Base-by-base conservation (phyloP, 2,888 invertebrate genomes). In the Clistopyga incitator region DNA sequence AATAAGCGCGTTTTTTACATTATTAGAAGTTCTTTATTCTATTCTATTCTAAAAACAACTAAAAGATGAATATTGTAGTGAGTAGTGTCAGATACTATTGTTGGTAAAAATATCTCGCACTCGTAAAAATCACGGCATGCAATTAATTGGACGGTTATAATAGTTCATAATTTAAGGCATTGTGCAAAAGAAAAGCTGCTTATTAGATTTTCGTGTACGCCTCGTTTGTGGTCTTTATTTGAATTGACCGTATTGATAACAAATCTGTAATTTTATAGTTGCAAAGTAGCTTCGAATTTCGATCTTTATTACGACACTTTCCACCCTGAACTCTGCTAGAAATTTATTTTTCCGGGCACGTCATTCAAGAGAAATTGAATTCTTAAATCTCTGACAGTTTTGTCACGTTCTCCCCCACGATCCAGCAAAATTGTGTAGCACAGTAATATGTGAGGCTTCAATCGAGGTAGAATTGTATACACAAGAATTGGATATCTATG, bases 271-370 rank as follows among this genome's bases (percentile, higher is more conserved):
- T 54, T 6, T 50, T 6, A 18, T 50, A 50, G 6, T 6, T 2
- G 23, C 23, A 54, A 54, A 8, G 23, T 11, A 54, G 23, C 23
- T 23, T 54, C 52, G 52, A 2, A 11, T 34, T 34, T 11, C 59
- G 29, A 68, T 68, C n/a, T 56, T 56, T 10, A n/a, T 38, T 52
- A 75, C 61, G 64, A 64, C 34, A 52, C 64, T 34, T 13, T 64
- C 47, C 52, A 64, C 64, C 64, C 29, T 20, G 52, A 3, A 1
- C 29, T 70, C 56, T 23, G 25, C 13, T n/a, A 47, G 20, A 2
- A 1, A 25, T 13, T 11, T 25, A 29, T 29, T 29, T 29, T 29
- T 29, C 29, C 29, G 4, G 3, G 2, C 4, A 29, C 4, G 3
- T 3, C 4, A 29, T 29, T 29, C 3, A 29, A 3, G 29, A 29